A percentile compares a stretch with the other conserved stretches of the same genome.
Evolutionary conservation across 2,113 vertebrate species (phyloP).

Genomic region (Gobius niger): DNA sequence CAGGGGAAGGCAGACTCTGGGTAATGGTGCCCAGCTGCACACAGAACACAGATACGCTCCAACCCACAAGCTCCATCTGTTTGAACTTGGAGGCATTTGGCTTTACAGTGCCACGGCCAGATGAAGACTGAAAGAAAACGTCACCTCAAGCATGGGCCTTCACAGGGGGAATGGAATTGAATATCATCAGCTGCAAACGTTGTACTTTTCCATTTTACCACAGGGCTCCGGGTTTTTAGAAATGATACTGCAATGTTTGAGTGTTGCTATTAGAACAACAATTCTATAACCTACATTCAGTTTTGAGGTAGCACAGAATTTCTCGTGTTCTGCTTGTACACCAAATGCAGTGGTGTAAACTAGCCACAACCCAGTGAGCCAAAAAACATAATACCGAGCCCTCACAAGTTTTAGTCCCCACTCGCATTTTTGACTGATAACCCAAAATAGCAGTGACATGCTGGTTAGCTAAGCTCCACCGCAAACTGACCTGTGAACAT

Average conservation of each 20-base stretch:
- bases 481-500: constrained; percentile 79
- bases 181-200: constrained; percentile 70
- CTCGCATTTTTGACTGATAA: constrained; percentile 15
- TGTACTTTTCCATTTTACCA: constrained; percentile 73
- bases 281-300: constrained; percentile 31
- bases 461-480: constrained; percentile 32
- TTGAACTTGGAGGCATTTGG: constrained; percentile 31
- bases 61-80: constrained; percentile 28
- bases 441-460: constrained; percentile 34
- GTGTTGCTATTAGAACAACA: constrained; percentile 41
- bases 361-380: no score
- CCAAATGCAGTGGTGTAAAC: no score
- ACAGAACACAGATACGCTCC: constrained; percentile 29
- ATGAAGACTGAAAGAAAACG: constrained; percentile 46
- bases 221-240: no score
- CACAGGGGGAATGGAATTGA: constrained; percentile 70
- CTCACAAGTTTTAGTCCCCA: not conserved
- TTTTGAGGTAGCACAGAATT: no score
- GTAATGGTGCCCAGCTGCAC: constrained; percentile 51
- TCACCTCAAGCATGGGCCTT: constrained; percentile 52
- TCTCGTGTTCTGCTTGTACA: no score
- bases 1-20: constrained; percentile 42
- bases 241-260: constrained; percentile 11
- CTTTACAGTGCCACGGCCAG: constrained; percentile 36
- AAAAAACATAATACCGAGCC: not conserved